Conservation (phyloP, 2,113 vertebrate genomes). For the Cyprinodon brontotheroides region DNA sequence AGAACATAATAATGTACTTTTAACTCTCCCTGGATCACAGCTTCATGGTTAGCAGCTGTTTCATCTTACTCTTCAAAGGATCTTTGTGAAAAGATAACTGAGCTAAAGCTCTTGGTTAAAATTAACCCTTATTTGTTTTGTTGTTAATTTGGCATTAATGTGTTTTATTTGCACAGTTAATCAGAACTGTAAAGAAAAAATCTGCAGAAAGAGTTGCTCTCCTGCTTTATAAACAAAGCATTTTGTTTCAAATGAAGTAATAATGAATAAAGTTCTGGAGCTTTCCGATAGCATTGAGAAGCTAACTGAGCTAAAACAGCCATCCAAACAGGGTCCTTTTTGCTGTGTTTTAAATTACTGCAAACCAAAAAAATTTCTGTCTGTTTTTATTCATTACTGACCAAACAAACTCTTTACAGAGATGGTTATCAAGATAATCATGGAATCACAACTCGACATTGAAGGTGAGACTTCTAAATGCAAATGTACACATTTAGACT, state of each 20-base stretch:
- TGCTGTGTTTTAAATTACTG: no score
- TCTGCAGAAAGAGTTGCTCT: background rate
- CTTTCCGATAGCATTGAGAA: no score
- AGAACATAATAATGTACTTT: no score
- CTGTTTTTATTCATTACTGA: background rate
- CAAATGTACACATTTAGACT: no score
- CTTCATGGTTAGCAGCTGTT: no score
- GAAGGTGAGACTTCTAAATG: conserved; percentile 79
- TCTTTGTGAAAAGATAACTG: background rate
- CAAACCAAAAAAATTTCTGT: background rate
- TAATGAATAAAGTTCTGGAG: no score
- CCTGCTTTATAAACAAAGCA: background rate
- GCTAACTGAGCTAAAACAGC: no score
- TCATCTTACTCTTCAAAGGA: background rate
- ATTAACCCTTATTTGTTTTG: background rate
- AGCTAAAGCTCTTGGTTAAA: background rate
- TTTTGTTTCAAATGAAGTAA: no score
- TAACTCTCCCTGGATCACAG: no score
- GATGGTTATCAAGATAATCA: conserved; percentile 78
- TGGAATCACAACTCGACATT: conserved; percentile 74
- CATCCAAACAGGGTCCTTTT: no score
- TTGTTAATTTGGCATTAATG: no score
- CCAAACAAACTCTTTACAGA: conserved; percentile 66
- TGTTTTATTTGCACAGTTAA: no score
- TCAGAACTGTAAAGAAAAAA: background rate